Conservation (phyloP, 2,113 vertebrate species). For the Chrysemys picta region DNA sequence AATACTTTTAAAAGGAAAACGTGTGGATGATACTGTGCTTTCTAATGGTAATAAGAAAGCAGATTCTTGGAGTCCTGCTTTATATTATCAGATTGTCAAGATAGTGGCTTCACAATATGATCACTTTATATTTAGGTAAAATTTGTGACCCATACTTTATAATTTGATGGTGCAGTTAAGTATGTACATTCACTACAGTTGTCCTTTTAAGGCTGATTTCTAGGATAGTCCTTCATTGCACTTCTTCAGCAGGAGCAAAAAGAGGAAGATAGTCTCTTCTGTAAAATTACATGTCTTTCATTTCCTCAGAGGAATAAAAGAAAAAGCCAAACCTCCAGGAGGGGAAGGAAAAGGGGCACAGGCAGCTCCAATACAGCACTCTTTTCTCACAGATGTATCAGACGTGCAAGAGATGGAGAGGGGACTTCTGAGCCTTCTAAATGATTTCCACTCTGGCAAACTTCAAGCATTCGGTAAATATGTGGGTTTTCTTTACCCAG, state of each 20-base stretch:
- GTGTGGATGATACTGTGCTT: neutral
- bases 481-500: neutral
- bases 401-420: constrained; percentile 99
- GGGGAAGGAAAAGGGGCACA: constrained; percentile 84
- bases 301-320: constrained; percentile 82
- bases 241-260: neutral
- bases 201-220: neutral
- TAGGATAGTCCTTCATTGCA: neutral
- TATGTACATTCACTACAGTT: neutral
- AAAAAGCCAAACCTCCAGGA: constrained; percentile 87
- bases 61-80: neutral
- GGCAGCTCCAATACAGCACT: constrained; percentile 89
- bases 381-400: constrained; percentile 96
- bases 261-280: neutral
- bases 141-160: neutral
- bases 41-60: neutral
- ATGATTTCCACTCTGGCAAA: constrained; percentile 99
- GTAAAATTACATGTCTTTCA: neutral
- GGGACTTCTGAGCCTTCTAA: constrained; percentile 93
- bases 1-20: neutral
- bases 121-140: neutral
- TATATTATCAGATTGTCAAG: neutral
- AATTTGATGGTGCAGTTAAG: neutral
- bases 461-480: constrained; percentile 94
- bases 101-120: neutral